A percentile compares a stretch with the other conserved stretches of the same genome.
Conservation (phyloP, 1,140 invertebrate genomes). For the Ruditapes philippinarum region DNA sequence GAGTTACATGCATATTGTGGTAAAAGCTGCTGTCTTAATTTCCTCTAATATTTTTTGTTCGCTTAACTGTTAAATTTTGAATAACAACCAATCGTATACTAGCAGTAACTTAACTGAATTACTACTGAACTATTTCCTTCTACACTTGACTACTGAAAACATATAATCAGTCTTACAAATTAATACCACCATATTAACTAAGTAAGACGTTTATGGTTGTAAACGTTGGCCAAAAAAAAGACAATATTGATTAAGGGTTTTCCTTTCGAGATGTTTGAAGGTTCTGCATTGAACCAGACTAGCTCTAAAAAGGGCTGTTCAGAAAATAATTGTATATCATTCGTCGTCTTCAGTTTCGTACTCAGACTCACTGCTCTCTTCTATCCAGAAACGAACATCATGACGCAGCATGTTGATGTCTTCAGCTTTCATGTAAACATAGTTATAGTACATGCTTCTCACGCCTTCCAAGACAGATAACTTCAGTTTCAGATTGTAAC, state of each 20-base stretch:
- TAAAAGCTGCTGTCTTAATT: no score
- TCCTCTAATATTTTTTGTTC: no score
- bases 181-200: no score
- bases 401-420: slow-evolving; percentile 16
- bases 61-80: no score
- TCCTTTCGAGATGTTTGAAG: background rate
- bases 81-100: no score
- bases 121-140: no score
- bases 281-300: slow-evolving; percentile 18
- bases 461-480: slow-evolving; percentile 40
- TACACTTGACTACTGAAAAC: no score
- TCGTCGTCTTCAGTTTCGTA: slow-evolving; percentile 37
- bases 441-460: slow-evolving; percentile 12
- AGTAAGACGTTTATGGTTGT: no score
- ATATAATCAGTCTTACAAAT: no score
- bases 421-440: background rate
- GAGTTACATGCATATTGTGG: no score
- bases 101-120: no score
- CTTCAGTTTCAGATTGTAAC: slow-evolving; percentile 24
- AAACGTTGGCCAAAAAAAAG: no score
- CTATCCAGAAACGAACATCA: slow-evolving; percentile 19
- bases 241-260: background rate
- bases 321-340: background rate
- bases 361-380: slow-evolving; percentile 23
- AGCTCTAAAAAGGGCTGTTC: slow-evolving; percentile 36